A percentile compares a stretch with the other conserved stretches of the same genome.
These are phyloP conservation scores for Halichondria panicea DNA, from an alignment of 37 sponge, comb jelly and placozoan species.

Conservation along the genomic window DNA sequence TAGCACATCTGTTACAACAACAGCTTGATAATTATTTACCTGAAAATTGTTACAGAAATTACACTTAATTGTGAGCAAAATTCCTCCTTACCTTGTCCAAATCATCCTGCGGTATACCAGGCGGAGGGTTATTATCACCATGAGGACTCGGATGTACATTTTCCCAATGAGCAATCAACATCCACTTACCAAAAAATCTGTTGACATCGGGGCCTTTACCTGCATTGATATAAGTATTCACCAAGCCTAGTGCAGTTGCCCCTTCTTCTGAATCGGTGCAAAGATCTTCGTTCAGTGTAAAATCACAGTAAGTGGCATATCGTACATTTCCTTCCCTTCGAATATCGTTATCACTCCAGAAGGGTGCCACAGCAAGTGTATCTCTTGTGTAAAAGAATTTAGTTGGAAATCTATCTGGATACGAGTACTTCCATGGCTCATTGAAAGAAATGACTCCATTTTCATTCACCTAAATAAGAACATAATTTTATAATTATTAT, in stretches of 20 bases:
- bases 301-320: constrained; percentile 1
- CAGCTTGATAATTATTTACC: constrained; percentile 1
- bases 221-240: neutral
- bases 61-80: too few relatives aligned
- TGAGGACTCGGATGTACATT: constrained; percentile 14
- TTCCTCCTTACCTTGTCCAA: constrained; percentile 3
- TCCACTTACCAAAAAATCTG: neutral
- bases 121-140: neutral
- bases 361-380: constrained; percentile 5
- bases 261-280: neutral
- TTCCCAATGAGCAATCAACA: constrained; percentile 4
- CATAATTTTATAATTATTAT: neutral
- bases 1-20: neutral
- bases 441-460: constrained; percentile 14
- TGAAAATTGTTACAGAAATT: too few relatives aligned
- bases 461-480: constrained; percentile 3
- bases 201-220: neutral
- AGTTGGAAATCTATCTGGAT: constrained; percentile 13
- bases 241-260: neutral
- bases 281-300: neutral
- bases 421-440: constrained; percentile 7
- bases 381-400: neutral
- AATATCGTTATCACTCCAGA: constrained; percentile 10
- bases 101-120: neutral
- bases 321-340: constrained; percentile 13